Evolutionary conservation across 2,888 invertebrate genomes (phyloP).

Genomic region (Drosophila glabriapex): DNA sequence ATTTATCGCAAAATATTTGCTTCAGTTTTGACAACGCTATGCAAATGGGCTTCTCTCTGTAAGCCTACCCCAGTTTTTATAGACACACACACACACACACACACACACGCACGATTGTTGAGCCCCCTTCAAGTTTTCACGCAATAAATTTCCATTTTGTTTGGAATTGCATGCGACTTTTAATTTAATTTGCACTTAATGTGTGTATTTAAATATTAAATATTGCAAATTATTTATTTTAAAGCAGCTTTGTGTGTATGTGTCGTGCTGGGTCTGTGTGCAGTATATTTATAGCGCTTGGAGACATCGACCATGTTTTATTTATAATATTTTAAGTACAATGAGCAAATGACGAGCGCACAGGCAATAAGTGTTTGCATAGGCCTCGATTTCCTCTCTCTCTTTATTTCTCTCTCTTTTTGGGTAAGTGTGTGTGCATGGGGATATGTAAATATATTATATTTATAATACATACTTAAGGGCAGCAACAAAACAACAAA

Average conservation of each 20-base stretch:
- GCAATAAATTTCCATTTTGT: conserved; percentile 42
- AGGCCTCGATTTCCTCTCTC: conserved; percentile 30
- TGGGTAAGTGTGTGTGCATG: conserved; percentile 7
- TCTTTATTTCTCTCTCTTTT: background rate
- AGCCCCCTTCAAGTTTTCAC: conserved; percentile 34
- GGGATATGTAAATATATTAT: conserved; percentile 74
- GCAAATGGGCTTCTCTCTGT: background rate
- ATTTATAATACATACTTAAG: conserved; percentile 74
- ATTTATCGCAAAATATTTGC: background rate
- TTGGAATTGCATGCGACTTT: conserved; percentile 49
- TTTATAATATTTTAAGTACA: conserved; percentile 71
- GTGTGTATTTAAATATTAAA: conserved; percentile 57
- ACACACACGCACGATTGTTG: conserved; percentile 2
- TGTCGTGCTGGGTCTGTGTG: conserved; percentile 3
- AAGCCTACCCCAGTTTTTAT: conserved; percentile 31
- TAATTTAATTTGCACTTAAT: conserved; percentile 65
- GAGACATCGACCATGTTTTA: conserved; percentile 67
- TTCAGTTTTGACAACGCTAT: conserved; percentile 7
- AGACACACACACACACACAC: conserved; percentile 8
- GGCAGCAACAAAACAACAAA: conserved; percentile 37
- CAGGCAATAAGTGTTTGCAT: conserved; percentile 57
- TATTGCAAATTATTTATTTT: conserved; percentile 66
- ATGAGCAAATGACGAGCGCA: conserved; percentile 57
- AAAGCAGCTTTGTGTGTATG: conserved; percentile 28
- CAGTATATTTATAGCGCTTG: conserved; percentile 60